Base-by-base conservation (phyloP, 2,888 invertebrate genomes). In the Zonitis immaculata region DNA sequence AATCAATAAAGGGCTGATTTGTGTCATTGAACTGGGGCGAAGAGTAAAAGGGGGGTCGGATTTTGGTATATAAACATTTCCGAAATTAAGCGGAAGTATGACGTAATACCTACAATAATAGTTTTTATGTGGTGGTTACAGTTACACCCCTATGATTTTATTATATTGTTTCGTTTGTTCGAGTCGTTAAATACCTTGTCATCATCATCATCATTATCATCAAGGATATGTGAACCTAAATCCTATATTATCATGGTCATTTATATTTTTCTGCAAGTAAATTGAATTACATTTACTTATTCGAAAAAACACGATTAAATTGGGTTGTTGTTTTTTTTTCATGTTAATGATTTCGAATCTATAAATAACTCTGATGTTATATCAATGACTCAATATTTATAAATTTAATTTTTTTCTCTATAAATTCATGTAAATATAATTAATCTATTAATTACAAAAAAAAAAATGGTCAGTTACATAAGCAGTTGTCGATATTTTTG, bases 11-110 rank as follows among this genome's bases (percentile, higher is more conserved):
- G 44, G 44, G 9, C 45, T 28, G 51, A 32, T 56, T 47, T 50
- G 47, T 54, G 54, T 50, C 52, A 49, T 54, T 61, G 57, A 57
- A 50, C 47, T 50, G 46, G n/a, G n/a, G n/a, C n/a, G n/a, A n/a
- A 39, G 14, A 47, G 20, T 26, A 6, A 16, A 8, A 11, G 39
- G 14, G 42, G 16, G 35, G 16, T 25, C 22, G 6, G 12, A 42
- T 48, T 12, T 26, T 45, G n/a, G n/a, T 14, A 28, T 18, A 35
- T 35, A 35, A 35, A 35, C 35, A 35, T 35, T 35, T 35, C 35
- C 35, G 35, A 35, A 35, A 35, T 18, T 35, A 35, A 35, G 16
- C 35, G 35, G 35, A 35, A 35, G 9, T 18, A 35, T 35, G 35
- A 18, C 35, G 35, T 35, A 35, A 35, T 35, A 0, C 12, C 7